Conservation (phyloP, 2,797 vertebrate genomes). For the Rhinogobio ventralis region DNA sequence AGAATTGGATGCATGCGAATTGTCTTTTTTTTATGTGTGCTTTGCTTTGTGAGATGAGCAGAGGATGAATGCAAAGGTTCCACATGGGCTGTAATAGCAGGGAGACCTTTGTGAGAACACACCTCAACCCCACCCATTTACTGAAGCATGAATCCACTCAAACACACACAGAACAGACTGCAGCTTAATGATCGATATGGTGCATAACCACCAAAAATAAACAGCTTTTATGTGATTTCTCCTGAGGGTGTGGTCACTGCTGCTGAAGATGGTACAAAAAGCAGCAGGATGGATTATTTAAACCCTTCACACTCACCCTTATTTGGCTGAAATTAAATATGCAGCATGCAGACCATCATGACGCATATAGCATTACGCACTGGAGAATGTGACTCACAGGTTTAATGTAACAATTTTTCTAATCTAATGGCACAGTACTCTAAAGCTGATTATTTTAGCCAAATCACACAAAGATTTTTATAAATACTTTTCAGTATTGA, state of each 20-base stretch:
- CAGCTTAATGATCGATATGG: conserved; percentile 35
- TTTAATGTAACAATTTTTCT: neutral
- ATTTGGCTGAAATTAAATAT: conserved; percentile 1
- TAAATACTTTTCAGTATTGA: neutral
- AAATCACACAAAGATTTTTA: neutral
- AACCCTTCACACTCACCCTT: neutral
- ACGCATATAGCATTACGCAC: neutral
- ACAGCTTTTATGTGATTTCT: conserved; percentile 35
- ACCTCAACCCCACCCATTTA: conserved; percentile 39
- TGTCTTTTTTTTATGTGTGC: conserved; percentile 18
- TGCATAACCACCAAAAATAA: conserved; percentile 35
- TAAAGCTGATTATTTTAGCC: neutral
- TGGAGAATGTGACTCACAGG: neutral
- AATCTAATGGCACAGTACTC: neutral
- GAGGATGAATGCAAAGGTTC: conserved; percentile 22
- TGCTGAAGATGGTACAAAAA: neutral
- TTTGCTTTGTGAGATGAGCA: conserved; percentile 14
- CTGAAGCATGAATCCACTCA: conserved; percentile 13
- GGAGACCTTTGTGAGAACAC: conserved; percentile 31
- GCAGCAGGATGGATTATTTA: neutral
- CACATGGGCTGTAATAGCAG: conserved; percentile 10
- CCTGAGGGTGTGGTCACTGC: conserved; percentile 21
- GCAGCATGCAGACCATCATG: neutral
- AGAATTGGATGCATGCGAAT: conserved; percentile 13
- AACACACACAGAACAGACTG: conserved; percentile 11